Conservation (phyloP, 2,888 invertebrate species). For the Acheta domesticus region DNA sequence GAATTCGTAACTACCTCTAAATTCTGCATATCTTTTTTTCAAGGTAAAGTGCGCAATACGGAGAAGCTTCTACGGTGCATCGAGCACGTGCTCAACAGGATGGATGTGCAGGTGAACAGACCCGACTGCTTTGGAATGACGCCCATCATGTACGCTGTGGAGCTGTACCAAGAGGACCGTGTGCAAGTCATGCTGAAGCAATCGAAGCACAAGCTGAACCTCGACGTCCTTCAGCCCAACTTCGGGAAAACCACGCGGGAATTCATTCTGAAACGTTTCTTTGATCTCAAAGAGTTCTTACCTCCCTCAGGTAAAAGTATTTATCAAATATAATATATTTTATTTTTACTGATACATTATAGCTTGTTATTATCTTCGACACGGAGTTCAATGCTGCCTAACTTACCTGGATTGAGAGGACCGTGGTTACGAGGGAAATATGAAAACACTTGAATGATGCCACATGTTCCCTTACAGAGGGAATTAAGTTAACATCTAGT, state of each 20-base stretch:
- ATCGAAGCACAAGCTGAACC: background rate
- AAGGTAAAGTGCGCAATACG: background rate
- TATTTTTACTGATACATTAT: no score
- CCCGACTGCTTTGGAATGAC: background rate
- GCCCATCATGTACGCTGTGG: constrained; percentile 18
- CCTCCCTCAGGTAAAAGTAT: background rate
- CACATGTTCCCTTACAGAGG: no score
- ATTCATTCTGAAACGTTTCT: background rate
- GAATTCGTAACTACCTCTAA: no score
- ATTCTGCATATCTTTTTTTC: background rate
- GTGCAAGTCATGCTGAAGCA: constrained; percentile 4
- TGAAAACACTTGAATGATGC: no score
- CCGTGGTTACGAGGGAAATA: no score
- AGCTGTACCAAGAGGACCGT: constrained; percentile 1
- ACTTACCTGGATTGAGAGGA: no score
- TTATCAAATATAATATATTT: no score
- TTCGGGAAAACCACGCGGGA: background rate
- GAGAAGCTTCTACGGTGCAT: constrained; percentile 4
- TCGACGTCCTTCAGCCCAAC: background rate
- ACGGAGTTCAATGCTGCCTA: no score
- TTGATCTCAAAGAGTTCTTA: background rate
- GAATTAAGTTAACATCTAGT: no score
- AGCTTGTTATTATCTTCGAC: no score
- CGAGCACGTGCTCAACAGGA: background rate
- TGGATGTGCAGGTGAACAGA: constrained; percentile 2